Percentiles rank a stretch among this genome's conserved stretches.
Conservation (phyloP, 2,888 invertebrate species). For the Neoaliturus tenellus region DNA sequence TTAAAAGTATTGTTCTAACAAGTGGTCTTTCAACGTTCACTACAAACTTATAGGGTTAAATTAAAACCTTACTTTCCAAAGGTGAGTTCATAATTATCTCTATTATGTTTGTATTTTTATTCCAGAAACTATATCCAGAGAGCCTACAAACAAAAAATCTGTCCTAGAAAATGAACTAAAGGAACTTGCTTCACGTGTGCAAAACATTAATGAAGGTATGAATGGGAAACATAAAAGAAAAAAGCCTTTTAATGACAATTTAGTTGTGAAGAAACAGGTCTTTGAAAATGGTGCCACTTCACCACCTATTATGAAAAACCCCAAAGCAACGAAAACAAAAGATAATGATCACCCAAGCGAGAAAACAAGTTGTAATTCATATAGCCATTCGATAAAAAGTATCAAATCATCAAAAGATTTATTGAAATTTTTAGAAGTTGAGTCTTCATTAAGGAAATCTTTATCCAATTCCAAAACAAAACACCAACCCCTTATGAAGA, state of each 20-base stretch:
- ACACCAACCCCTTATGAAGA: neutral
- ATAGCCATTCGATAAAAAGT: neutral
- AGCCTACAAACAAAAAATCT: neutral
- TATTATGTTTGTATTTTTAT: too few relatives aligned
- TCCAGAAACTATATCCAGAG: neutral
- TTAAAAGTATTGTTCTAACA: too few relatives aligned
- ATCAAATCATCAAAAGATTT: slow-evolving; percentile 6
- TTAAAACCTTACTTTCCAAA: too few relatives aligned
- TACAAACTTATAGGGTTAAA: too few relatives aligned
- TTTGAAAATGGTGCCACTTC: neutral
- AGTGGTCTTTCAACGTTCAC: too few relatives aligned
- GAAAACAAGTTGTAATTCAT: neutral
- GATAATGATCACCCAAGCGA: neutral
- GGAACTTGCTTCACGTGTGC: neutral
- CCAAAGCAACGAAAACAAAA: neutral
- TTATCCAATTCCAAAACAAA: neutral
- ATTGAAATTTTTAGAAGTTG: slow-evolving; percentile 21
- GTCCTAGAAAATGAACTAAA: neutral
- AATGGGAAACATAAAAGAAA: neutral
- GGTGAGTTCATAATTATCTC: too few relatives aligned
- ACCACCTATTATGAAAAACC: neutral
- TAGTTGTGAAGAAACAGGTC: neutral
- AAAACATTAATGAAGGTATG: neutral
- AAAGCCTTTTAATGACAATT: neutral
- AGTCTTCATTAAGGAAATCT: neutral